Base-by-base conservation (phyloP, 1,140 invertebrate species). In the Phymastichus coffea region DNA sequence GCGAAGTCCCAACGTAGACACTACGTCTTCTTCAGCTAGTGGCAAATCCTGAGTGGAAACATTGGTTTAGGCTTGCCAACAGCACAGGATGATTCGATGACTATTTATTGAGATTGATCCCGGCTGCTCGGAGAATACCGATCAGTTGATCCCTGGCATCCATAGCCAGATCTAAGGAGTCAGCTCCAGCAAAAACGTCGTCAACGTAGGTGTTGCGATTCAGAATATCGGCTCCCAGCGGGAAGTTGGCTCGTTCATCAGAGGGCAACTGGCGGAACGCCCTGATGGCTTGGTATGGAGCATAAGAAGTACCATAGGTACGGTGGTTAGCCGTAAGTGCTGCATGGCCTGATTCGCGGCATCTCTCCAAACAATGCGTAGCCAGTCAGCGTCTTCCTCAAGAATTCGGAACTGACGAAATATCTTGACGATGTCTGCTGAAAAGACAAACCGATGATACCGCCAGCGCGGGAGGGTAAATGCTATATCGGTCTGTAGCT, bases 401-500 rank as follows among this genome's bases (percentile, higher is more conserved):
- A 38, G 20, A 0, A 61, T 28, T 0, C 2, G 1, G 15, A 63
- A 49, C 17, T 63, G 54, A 0, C 61, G n/a, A 22, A 63, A 66
- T 53, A 66, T 63, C 37, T 53, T 53, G 0, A 28, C 20, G 1
- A 62, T 37, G 14, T 66, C 59, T 0, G 65, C 58, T 2, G 33
- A 14, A 9, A 41, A 56, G 0, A 57, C 58, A 8, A 35, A 58
- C 12, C 1, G 17, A 8, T 23, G 26, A 9, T 10, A 10, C 0
- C 51, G 47, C 61, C 62, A 66, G 0, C 20, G 26, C 0, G 58
- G 3, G 0, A 66, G 7, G 0, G 64, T 9, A 0, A 19, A 10
- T 1, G 43, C 10, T 0, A 61, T 23, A 37, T 66, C 61, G 0
- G n/a, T 25, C n/a, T 61, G 52, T 8, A 59, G 20, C 19, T 61